Percentiles rank a stretch among this genome's conserved stretches.
Evolutionary conservation across 2,888 invertebrate species (phyloP).

Genomic region (Mongoloraphidia duomilia): DNA sequence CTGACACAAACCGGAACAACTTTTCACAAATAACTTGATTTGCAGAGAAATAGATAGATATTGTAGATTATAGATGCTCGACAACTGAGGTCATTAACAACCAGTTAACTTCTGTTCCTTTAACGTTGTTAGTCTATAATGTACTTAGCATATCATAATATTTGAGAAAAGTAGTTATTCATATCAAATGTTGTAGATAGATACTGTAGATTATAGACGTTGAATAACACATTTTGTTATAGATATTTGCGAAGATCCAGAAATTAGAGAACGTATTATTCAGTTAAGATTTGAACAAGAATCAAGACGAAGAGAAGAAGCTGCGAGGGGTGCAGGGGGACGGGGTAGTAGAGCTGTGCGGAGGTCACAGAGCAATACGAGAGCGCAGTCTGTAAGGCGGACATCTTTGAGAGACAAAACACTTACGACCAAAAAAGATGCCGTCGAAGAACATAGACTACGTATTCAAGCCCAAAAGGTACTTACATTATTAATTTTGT

Average conservation of each 20-base stretch:
- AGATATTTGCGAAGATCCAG: slow-evolving; percentile 95
- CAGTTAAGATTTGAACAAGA: slow-evolving; percentile 85
- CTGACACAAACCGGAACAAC: no score
- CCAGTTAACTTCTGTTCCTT: no score
- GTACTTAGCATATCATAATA: no score
- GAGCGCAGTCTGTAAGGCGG: slow-evolving; percentile 85
- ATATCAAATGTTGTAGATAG: no score
- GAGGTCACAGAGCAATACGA: slow-evolving; percentile 59
- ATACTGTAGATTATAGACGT: no score
- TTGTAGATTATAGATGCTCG: no score
- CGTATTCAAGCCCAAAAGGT: slow-evolving; percentile 49
- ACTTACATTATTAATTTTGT: slow-evolving; percentile 3
- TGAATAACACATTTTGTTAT: slow-evolving; percentile 7
- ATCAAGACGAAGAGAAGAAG: slow-evolving; percentile 47
- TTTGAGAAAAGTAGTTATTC: no score
- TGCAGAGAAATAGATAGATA: no score
- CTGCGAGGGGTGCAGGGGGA: slow-evolving; percentile 46
- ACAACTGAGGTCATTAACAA: no score
- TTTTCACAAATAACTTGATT: no score
- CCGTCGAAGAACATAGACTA: slow-evolving; percentile 77
- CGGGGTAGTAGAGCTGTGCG: slow-evolving; percentile 43
- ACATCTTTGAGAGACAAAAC: slow-evolving; percentile 89
- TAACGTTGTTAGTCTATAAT: no score
- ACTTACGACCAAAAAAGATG: slow-evolving; percentile 85
- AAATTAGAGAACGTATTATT: slow-evolving; percentile 77